phyloP scores from a whole-genome alignment of 2,113 vertebrate species.

The Urocolius indicus region DNA sequence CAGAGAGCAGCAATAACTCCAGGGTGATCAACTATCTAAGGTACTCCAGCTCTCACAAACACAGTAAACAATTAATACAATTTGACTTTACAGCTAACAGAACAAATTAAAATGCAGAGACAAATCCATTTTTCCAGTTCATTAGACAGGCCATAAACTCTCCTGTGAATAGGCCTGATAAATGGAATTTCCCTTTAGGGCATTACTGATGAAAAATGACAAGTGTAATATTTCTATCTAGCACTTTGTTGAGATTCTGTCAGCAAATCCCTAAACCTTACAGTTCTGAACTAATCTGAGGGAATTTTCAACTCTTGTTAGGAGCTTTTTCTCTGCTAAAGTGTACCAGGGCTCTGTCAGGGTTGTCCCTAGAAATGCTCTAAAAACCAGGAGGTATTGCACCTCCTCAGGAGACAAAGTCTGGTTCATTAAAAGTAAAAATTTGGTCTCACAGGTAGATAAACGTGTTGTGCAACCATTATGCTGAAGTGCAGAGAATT shows the following conservation, averaged over 20 bases:
- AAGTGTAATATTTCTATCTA: slow-evolving; percentile 31
- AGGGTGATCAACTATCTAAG: slow-evolving; percentile 40
- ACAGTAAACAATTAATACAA: slow-evolving; percentile 39
- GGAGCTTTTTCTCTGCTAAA: not conserved
- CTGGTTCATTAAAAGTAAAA: not conserved
- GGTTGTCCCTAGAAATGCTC: not conserved
- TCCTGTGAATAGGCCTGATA: slow-evolving; percentile 8
- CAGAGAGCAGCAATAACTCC: not conserved
- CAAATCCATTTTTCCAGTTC: not conserved
- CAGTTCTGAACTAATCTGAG: not conserved
- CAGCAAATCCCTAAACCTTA: not conserved
- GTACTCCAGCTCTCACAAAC: slow-evolving; percentile 11
- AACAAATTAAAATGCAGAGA: slow-evolving; percentile 38
- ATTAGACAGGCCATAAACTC: slow-evolving; percentile 19
- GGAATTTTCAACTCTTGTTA: not conserved
- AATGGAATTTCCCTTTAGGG: slow-evolving; percentile 26
- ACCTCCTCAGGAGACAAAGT: not conserved
- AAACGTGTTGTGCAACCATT: not conserved
- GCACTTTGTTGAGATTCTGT: not conserved
- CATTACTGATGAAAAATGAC: slow-evolving; percentile 35
- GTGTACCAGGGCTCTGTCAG: not conserved
- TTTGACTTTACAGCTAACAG: slow-evolving; percentile 34
- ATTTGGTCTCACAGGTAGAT: not conserved
- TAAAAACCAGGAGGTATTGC: not conserved
- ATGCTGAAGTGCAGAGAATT: not conserved